A percentile compares a stretch with the other conserved stretches of the same genome.
Evolutionary conservation across 2,888 invertebrate species (phyloP).

Genomic region (Aspidiotus rigidus): DNA sequence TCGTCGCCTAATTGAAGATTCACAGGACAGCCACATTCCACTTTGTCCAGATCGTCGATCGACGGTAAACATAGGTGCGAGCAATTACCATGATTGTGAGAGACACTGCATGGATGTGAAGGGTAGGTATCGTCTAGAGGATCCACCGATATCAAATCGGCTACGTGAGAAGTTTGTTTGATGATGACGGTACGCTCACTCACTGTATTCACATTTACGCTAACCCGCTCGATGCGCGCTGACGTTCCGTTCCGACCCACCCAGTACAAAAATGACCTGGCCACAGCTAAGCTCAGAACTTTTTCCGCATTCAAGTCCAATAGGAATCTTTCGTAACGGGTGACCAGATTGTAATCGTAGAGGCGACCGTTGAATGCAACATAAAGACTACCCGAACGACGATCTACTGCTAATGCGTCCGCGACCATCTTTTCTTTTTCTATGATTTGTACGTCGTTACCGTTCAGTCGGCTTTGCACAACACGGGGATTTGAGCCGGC

Average conservation of each 20-base stretch:
- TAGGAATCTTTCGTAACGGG: conserved; percentile 44
- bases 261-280: conserved; percentile 70
- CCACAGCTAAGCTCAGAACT: conserved; percentile 54
- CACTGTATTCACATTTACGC: conserved; percentile 57
- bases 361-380: conserved; percentile 77
- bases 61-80: conserved; percentile 59
- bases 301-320: conserved; percentile 40
- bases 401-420: conserved; percentile 72
- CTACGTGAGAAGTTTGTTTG: conserved; percentile 60
- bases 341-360: conserved; percentile 70
- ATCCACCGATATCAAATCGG: conserved; percentile 45
- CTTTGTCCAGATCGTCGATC: conserved; percentile 57
- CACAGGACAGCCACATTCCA: conserved; percentile 71
- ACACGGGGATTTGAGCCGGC: conserved; percentile 50
- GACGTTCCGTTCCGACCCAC: conserved; percentile 59
- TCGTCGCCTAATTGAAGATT: conserved; percentile 51
- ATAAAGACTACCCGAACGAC: conserved; percentile 61
- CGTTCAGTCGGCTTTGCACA: conserved; percentile 66
- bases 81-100: conserved; percentile 51
- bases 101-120: conserved; percentile 55
- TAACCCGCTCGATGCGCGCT: conserved; percentile 56
- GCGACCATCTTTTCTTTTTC: conserved; percentile 59
- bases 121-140: conserved; percentile 42
- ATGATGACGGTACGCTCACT: conserved; percentile 50
- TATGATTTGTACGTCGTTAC: conserved; percentile 57